Evolutionary conservation across 2,888 invertebrate species (phyloP).

Genomic region (Xanthorhoe spadicearia): DNA sequence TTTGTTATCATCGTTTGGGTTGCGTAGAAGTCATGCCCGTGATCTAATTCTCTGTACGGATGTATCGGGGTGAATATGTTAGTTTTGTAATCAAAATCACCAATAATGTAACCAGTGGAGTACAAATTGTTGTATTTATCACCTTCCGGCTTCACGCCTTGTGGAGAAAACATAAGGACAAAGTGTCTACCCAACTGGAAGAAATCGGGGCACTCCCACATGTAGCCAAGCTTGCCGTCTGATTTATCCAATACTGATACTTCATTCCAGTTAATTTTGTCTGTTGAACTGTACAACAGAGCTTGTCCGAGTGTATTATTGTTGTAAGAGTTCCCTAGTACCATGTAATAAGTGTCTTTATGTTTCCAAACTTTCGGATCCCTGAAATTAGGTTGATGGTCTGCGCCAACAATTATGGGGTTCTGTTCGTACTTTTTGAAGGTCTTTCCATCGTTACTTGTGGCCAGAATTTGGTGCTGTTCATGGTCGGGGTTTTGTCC

Average conservation of each 20-base stretch:
- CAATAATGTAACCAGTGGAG: conserved; percentile 76
- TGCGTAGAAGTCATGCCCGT: conserved; percentile 78
- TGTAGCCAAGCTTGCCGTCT: conserved; percentile 66
- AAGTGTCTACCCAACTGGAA: conserved; percentile 67
- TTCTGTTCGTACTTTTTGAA: conserved; percentile 65
- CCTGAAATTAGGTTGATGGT: conserved; percentile 71
- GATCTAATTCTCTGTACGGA: conserved; percentile 65
- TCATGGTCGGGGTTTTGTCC: conserved; percentile 57
- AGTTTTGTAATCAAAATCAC: conserved; percentile 66
- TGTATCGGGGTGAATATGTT: conserved; percentile 56
- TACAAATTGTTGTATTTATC: conserved; percentile 56
- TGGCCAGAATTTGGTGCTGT: conserved; percentile 67
- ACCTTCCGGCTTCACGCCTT: conserved; percentile 61
- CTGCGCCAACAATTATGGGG: conserved; percentile 62
- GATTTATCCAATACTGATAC: conserved; percentile 61
- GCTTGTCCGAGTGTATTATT: conserved; percentile 62
- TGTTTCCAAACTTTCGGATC: conserved; percentile 81
- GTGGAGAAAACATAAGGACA: conserved; percentile 74
- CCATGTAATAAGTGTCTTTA: conserved; percentile 67
- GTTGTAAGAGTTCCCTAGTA: conserved; percentile 71
- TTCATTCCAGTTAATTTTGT: conserved; percentile 64
- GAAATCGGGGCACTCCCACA: conserved; percentile 84
- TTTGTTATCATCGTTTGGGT: conserved; percentile 67
- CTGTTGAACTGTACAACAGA: conserved; percentile 66
- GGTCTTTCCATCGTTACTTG: conserved; percentile 64